Base-by-base conservation (phyloP, 2,113 vertebrate genomes). In the Alouatta palliata region DNA sequence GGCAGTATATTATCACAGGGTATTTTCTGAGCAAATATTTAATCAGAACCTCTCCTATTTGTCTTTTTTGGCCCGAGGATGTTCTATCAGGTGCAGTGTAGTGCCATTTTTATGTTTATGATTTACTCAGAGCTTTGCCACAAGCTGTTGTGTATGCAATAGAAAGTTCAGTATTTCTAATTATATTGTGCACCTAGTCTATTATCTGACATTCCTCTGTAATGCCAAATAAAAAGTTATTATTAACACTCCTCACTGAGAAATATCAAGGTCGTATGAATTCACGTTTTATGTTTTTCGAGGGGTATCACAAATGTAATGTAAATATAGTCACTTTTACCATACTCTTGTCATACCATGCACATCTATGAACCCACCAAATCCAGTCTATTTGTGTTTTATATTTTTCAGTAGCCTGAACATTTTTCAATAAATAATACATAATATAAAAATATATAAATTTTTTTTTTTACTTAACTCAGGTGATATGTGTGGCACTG, bases 21-120 rank as follows among this genome's bases (percentile, higher is more conserved):
- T 96, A 96, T 98, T 97, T 97, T 97, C 95, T 97, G 94, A 96
- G 75, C 95, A 98, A 98, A 98, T 98, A 98, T 98, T 97, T 97
- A 97, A 96, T 95, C 94, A 96, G 66, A 94, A 95, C 87, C 81
- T 95, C 71, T 97, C 90, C 19, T 90, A 86, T 97, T 98, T 97
- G 87, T 95, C 80, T 92, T 92, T 85, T 85, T 87, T 64, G 40
- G 93, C 58, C 37, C 2, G 49, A 97, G 66, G 84, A 87, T 92
- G 61, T 95, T 97, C 91, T 97, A 25, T 73, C 93, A 94, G 94
- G 94, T 90, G 6, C 70, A 85, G 0, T 61, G 87, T 49, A 66
- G 68, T 94, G 68, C 68, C 70, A 96, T 19, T 75, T 37, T 77
- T 37, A 66, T 27, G 76, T 94, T 96, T 92, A 20, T 54, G 90